phyloP scores from a whole-genome alignment of 2,797 vertebrate genomes.

The Aselliscus stoliczkanus region DNA sequence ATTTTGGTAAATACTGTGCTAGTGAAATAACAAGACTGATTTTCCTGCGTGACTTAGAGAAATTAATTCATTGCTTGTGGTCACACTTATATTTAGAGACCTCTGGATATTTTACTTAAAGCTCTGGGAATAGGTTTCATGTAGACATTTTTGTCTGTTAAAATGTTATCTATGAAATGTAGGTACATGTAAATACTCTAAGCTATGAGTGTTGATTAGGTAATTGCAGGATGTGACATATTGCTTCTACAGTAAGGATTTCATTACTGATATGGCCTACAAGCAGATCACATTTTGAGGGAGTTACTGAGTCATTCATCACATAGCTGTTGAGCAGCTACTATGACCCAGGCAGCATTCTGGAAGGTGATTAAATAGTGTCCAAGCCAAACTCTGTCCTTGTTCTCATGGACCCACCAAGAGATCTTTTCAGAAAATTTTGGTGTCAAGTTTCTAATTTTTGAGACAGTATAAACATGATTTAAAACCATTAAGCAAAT shows the following conservation, averaged over 20 bases:
- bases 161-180: neutral
- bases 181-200: neutral
- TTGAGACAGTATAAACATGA: neutral
- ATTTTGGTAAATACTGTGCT: constrained; percentile 3
- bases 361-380: neutral
- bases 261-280: neutral
- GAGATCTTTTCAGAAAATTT: constrained; percentile 20
- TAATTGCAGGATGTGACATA: neutral
- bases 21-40: constrained; percentile 12
- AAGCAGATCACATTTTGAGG: neutral
- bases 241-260: neutral
- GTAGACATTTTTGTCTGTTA: neutral
- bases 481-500: constrained; percentile 4
- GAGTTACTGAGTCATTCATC: neutral
- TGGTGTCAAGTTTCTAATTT: constrained; percentile 32
- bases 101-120: neutral
- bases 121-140: constrained; percentile 11
- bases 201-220: neutral
- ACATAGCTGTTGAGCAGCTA: neutral
- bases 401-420: neutral
- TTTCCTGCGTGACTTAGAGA: constrained; percentile 9
- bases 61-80: constrained; percentile 3
- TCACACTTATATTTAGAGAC: neutral
- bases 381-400: neutral
- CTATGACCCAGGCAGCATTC: neutral